These are phyloP conservation scores for Venusia cambrica DNA, from an alignment of 2,888 invertebrate species.

Conservation along the genomic window DNA sequence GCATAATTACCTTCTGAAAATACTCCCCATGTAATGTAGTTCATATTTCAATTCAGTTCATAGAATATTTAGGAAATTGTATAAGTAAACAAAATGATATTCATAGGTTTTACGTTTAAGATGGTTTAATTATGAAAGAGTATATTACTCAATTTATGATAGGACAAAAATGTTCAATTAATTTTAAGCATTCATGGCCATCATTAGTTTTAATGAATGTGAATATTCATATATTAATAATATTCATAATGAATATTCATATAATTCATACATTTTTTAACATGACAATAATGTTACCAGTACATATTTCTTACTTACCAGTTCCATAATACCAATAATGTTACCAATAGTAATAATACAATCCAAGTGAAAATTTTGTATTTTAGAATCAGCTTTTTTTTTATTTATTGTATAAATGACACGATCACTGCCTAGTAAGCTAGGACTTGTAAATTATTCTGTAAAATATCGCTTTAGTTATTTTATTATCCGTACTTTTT, in stretches of 20 bases:
- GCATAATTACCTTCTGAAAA: too few species aligned
- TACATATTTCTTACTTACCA: conserved; percentile 27
- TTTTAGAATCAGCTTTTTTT: conserved; percentile 3
- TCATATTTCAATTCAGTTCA: neutral
- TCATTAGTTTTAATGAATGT: conserved; percentile 61
- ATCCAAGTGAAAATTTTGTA: conserved; percentile 2
- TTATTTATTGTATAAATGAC: conserved; percentile 20
- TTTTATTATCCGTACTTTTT: conserved; percentile 36
- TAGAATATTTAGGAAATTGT: too few species aligned
- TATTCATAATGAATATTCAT: conserved; percentile 20
- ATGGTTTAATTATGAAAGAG: conserved; percentile 13
- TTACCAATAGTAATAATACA: conserved; percentile 42
- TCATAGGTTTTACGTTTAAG: too few species aligned
- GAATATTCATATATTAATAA: too few species aligned
- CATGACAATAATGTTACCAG: conserved; percentile 12
- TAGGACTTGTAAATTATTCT: conserved; percentile 65
- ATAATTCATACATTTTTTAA: conserved; percentile 1
- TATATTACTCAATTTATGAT: conserved; percentile 18
- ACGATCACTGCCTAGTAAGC: conserved; percentile 60
- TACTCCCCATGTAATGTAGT: conserved; percentile 11
- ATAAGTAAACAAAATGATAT: conserved; percentile 3
- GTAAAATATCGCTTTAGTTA: conserved; percentile 59
- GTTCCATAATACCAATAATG: conserved; percentile 35
- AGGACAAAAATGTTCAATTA: conserved; percentile 23
- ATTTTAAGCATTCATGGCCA: conserved; percentile 52